Evolutionary conservation across 1,140 invertebrate genomes (phyloP), one percentile per base, ranked within the genome.

Genomic region (Danaus plexippus): DNA sequence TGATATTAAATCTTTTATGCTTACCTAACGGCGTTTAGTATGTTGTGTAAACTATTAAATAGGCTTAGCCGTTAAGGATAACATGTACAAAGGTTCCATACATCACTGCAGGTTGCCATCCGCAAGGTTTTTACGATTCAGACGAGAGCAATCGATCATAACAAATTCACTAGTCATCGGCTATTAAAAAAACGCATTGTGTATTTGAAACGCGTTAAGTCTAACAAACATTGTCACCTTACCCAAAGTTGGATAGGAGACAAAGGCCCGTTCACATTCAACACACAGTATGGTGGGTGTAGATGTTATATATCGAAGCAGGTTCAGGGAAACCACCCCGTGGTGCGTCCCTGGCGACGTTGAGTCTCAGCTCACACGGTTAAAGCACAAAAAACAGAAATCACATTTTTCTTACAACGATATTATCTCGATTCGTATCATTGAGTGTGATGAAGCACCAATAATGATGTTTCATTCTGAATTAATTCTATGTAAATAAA

Each of bases 131-230:
- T 71, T 74, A 64, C 52, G 46, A 74, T 65, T 53, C 67, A 67
- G 69, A 62, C 52, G 47, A 50, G 72, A 71, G 68, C 73, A 64
- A 86, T 86, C 81, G 68, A 86, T 86, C 83, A 83, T 64, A 74
- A 80, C 74, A 83, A 85, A 83, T 86, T 86, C 83, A 86, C 83
- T 80, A 86, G 83, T 86, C 83, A 86, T 86, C 83, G 80, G 66
- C 66, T 80, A 66, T 81, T 74, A 82, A 86, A 86, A 32, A 85
- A 85, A 82, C 67, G 56, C 70, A 85, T 85, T 83, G 80, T 86
- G 67, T 75, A 57, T 76, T 66, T 67, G 74, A 67, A 69, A 76
- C 70, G 67, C 74, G 75, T 77, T 78, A 84, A 86, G 61, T 69
- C 67, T 72, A 70, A 80, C 75, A 79, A 85, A 82, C 77, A 86